Conservation (phyloP, 2,113 vertebrate genomes). For the Daphoenositta chrysoptera region DNA sequence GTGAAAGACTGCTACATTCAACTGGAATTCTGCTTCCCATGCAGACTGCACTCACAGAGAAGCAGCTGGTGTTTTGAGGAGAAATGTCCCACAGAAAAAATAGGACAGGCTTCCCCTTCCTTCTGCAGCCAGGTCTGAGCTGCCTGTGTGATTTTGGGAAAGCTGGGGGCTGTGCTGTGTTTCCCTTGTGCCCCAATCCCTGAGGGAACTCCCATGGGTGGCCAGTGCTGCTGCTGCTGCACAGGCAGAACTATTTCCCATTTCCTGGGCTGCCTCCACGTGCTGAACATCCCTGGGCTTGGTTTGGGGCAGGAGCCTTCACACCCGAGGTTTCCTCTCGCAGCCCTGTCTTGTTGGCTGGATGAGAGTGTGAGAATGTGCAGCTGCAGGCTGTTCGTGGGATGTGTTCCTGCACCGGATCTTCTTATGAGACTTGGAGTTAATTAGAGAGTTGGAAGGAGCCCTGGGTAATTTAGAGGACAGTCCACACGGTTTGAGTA, state of each 20-base stretch:
- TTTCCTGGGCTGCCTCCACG: background rate
- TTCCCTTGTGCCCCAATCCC: background rate
- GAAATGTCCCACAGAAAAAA: accelerated
- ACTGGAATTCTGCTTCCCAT: background rate
- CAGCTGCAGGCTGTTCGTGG: accelerated
- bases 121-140: background rate
- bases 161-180: accelerated
- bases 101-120: background rate
- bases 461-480: background rate
- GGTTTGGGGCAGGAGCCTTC: background rate
- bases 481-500: background rate
- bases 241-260: background rate
- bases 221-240: background rate
- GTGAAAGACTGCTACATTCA: background rate
- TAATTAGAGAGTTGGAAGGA: background rate
- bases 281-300: background rate
- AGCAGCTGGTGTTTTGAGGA: background rate
- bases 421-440: background rate
- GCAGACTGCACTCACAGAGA: background rate
- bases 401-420: background rate
- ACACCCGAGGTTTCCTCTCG: accelerated
- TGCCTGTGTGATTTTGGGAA: background rate
- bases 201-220: accelerated
- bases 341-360: background rate
- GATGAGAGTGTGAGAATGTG: background rate